Evolutionary conservation across 1,140 invertebrate species (phyloP).

Genomic region (Diorhabda sublineata): DNA sequence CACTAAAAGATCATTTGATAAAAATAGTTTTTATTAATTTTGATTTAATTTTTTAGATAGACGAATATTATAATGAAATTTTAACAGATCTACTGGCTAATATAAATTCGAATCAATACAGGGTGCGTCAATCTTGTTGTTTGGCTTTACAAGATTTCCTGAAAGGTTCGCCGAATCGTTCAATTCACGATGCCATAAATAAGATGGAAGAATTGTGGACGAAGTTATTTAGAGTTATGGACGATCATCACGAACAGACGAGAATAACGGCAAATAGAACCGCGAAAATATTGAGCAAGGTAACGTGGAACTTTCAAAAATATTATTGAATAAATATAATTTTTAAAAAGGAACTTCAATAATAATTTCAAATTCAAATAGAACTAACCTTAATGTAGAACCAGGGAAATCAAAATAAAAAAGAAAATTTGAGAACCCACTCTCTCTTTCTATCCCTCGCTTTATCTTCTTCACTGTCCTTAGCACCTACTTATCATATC

Average conservation of each 20-base stretch:
- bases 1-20: too few species aligned
- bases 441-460: too few species aligned
- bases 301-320: slow-evolving; percentile 42
- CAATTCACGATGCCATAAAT: slow-evolving; percentile 50
- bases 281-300: slow-evolving; percentile 73
- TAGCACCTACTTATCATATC: too few species aligned
- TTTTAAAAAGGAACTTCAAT: too few species aligned
- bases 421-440: too few species aligned
- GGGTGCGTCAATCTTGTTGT: slow-evolving; percentile 87
- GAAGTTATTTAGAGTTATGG: slow-evolving; percentile 83
- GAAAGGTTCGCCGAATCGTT: slow-evolving; percentile 45
- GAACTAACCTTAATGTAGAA: too few species aligned
- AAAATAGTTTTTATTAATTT: too few species aligned
- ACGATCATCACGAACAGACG: slow-evolving; percentile 90
- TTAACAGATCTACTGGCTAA: slow-evolving; percentile 75
- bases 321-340: too few species aligned
- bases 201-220: slow-evolving; percentile 71
- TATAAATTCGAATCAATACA: slow-evolving; percentile 79
- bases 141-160: slow-evolving; percentile 80
- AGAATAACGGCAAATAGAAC: slow-evolving; percentile 74
- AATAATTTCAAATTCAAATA: too few species aligned
- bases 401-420: too few species aligned
- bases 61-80: slow-evolving; percentile 85
- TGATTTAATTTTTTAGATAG: slow-evolving; percentile 57
- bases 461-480: too few species aligned